A percentile compares a stretch with the other conserved stretches of the same genome.
phyloP scores from a whole-genome alignment of 2,888 invertebrate species.

The Nomada goodeniana region DNA sequence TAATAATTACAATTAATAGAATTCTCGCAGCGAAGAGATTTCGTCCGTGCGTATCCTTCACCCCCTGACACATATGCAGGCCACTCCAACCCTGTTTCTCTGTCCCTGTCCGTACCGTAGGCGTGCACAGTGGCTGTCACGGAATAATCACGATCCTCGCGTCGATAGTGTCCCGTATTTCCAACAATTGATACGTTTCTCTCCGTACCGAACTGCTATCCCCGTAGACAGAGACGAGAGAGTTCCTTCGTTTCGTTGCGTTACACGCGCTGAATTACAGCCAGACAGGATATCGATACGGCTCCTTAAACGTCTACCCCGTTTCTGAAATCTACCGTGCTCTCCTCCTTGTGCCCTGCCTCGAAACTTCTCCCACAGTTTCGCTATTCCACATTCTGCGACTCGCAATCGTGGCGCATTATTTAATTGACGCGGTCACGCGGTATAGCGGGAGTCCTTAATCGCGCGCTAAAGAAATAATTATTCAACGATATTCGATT shows the following conservation, averaged over 20 bases:
- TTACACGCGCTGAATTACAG: constrained; percentile 58
- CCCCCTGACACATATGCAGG: constrained; percentile 34
- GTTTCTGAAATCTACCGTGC: neutral
- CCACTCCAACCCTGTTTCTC: constrained; percentile 13
- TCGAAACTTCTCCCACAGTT: too few relatives aligned
- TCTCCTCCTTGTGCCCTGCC: neutral
- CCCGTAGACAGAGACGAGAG: constrained; percentile 40
- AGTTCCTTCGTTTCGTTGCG: constrained; percentile 67
- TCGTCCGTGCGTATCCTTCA: constrained; percentile 4
- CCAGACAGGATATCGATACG: constrained; percentile 61
- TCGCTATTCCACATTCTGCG: too few relatives aligned
- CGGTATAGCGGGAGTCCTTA: too few relatives aligned
- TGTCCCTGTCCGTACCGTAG: constrained; percentile 2
- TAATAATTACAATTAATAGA: too few relatives aligned
- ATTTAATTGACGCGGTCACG: too few relatives aligned
- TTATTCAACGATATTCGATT: too few relatives aligned
- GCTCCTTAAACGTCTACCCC: constrained; percentile 53
- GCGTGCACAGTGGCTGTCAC: constrained; percentile 69
- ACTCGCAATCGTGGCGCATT: too few relatives aligned
- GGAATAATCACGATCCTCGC: constrained; percentile 73
- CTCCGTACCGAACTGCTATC: constrained; percentile 42
- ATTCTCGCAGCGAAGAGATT: too few relatives aligned
- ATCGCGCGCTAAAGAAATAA: too few relatives aligned
- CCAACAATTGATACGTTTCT: constrained; percentile 72
- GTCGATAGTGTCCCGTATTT: constrained; percentile 72